Evolutionary conservation across 2,888 invertebrate species (phyloP).

Genomic region (Nowickia ferox): DNA sequence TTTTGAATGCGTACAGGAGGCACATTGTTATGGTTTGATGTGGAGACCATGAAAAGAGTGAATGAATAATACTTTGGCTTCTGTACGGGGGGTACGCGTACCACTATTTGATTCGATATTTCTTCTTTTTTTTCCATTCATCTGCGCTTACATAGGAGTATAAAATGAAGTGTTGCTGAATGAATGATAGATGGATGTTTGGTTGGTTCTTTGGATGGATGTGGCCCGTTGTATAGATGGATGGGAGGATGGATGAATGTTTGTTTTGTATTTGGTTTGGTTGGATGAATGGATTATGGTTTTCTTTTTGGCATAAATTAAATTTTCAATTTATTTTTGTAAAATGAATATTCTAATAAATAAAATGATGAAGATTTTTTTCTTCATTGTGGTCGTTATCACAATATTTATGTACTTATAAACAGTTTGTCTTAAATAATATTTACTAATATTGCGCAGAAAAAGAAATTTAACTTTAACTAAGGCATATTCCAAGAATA

Average conservation of each 20-base stretch:
- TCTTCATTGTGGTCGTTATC: neutral
- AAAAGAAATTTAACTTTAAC: neutral
- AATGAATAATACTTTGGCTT: slow-evolving; percentile 39
- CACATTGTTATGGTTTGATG: slow-evolving; percentile 2
- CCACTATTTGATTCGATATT: slow-evolving; percentile 51
- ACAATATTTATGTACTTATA: slow-evolving; percentile 7
- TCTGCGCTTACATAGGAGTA: slow-evolving; percentile 19
- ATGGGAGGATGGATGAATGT: slow-evolving; percentile 28
- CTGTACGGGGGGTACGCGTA: slow-evolving; percentile 9
- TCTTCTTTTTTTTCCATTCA: slow-evolving; percentile 40
- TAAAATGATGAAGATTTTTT: slow-evolving; percentile 43
- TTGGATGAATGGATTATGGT: slow-evolving; percentile 74
- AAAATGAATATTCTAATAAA: slow-evolving; percentile 53
- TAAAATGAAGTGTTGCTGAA: slow-evolving; percentile 57
- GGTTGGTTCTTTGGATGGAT: slow-evolving; percentile 20
- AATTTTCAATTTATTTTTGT: slow-evolving; percentile 71
- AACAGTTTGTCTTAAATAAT: neutral
- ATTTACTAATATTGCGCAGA: neutral
- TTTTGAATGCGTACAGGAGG: neutral
- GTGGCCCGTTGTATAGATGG: neutral
- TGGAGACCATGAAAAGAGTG: slow-evolving; percentile 9
- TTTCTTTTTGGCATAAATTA: slow-evolving; percentile 74
- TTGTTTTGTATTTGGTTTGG: slow-evolving; percentile 41
- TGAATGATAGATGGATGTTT: slow-evolving; percentile 61
- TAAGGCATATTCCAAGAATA: neutral